Percentiles rank a stretch among this genome's conserved stretches.
These are phyloP conservation scores for Anhinga rufa DNA, from an alignment of 2,113 vertebrate genomes.

Conservation along the genomic window DNA sequence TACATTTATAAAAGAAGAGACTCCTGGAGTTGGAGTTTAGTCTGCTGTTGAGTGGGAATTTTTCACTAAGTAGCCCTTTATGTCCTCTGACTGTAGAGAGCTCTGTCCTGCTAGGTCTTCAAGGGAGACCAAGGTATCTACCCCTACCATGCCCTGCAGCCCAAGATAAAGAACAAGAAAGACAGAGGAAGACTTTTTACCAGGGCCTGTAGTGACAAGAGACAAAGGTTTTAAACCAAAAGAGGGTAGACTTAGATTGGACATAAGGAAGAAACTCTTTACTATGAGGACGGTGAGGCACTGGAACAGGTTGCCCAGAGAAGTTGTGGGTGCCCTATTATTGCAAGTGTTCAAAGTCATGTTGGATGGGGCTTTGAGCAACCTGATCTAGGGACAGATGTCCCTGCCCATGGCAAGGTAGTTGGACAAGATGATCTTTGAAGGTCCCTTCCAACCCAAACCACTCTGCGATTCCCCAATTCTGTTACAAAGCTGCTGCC, in stretches of 20 bases:
- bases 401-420: background rate
- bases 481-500: background rate
- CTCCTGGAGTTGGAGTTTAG: background rate
- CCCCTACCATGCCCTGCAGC: background rate
- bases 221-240: background rate
- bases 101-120: background rate
- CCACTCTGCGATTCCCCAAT: fast-evolving
- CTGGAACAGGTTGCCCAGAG: background rate
- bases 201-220: background rate
- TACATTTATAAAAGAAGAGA: background rate
- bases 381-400: background rate
- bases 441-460: background rate
- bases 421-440: background rate
- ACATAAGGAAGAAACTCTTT: background rate
- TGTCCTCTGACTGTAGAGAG: background rate
- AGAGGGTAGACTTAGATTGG: background rate
- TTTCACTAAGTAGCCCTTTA: background rate
- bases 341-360: background rate
- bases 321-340: background rate
- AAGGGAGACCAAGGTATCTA: background rate
- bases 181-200: background rate
- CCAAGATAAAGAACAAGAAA: background rate
- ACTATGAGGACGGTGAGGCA: background rate
- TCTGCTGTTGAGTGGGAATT: background rate
- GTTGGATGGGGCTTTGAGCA: background rate